Evolutionary conservation across 1,140 invertebrate genomes (phyloP), one percentile per base, ranked within the genome.

Genomic region (Cherax destructor): DNA sequence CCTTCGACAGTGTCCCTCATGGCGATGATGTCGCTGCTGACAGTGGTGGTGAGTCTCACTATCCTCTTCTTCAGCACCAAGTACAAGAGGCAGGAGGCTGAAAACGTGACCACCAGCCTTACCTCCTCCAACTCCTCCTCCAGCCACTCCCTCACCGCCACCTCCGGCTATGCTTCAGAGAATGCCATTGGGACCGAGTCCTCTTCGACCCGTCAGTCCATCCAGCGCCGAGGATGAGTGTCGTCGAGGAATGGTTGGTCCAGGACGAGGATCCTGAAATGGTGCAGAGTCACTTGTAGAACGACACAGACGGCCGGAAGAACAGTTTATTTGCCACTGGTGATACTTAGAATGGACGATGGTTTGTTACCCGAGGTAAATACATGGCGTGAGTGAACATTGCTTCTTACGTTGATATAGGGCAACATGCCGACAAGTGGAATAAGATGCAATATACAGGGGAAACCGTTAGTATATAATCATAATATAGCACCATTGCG

Each of bases 21-120:
- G 86, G 86, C 13, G 13, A 65, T 88, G 7, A 88, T 88, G 86
- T 30, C 11, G n/a, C 47, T 88, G 9, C 59, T 88, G 47, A 16
- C 61, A 13, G 21, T 81, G 41, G 41, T 72, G 59, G 86, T 88
- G 56, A n/a, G n/a, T 56, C 41, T 88, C 11, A 69, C 56, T 11
- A 80, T 88, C 77, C 21, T 69, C 77, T 88, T 88, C 86, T 80
- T 88, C 56, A 47, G 79, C 16, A 80, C 86, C 24, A 77, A 77
- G 0, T 88, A 88, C 86, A 88, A 88, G 86, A 88, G 86, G 52
- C 86, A 80, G 77, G 86, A 88, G 52, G 86, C 86, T 21, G 86
- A 88, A n/a, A 30, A 52, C 4, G 77, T 59, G 0, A 56, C 85
- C 85, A 86, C 5, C 24, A 9, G 16, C 49, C 18, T 52, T 47